Base-by-base conservation (phyloP, 2,797 vertebrate genomes). In the Lacerta bilineata region DNA sequence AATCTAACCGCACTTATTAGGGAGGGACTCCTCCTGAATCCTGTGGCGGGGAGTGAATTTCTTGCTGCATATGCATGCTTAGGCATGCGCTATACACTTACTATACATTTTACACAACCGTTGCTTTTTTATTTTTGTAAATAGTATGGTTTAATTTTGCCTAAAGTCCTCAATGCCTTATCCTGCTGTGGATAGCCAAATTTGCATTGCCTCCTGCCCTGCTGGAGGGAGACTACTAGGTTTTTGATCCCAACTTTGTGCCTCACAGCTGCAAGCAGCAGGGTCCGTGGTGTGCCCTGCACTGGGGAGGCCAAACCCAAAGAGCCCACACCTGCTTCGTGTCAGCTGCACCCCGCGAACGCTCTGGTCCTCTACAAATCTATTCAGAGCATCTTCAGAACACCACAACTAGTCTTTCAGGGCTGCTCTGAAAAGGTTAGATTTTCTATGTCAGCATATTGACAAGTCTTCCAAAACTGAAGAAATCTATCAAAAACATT, bases 201-300 rank as follows among this genome's bases (percentile, higher is more conserved):
- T 33, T 2, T 33, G 33, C 33, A 33, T 33, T 1, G 33, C 33
- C 33, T 33, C 33, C 33, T 33, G 33, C 33, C 33, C 33, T 33
- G 33, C 33, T 33, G 33, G 33, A 33, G 33, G 33, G 33, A 33
- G 33, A 33, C 33, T 33, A 33, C 50, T 80, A 33, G 15, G 50
- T 66, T 89, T 74, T 80, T 85, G 64, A 85, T 75, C 55, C 77
- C 50, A 64, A 80, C 74, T 80, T 29, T 55, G 81, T 41, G 33
- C 23, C 66, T 72, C 15, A 29, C 0, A 23, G 41, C 61, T 83
- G 39, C 82, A 80, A 46, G 50, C 4, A 74, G 23, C 77, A 78
- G 0, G 55, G n/a, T 9, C 0, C 0, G 18, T 43, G 68, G 7
- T 55, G 7, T 46, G 61, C 69, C 41, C 23, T 20, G 43, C 11